These are phyloP conservation scores for Cryptus armator DNA, from an alignment of 2,888 invertebrate species.

Conservation along the genomic window DNA sequence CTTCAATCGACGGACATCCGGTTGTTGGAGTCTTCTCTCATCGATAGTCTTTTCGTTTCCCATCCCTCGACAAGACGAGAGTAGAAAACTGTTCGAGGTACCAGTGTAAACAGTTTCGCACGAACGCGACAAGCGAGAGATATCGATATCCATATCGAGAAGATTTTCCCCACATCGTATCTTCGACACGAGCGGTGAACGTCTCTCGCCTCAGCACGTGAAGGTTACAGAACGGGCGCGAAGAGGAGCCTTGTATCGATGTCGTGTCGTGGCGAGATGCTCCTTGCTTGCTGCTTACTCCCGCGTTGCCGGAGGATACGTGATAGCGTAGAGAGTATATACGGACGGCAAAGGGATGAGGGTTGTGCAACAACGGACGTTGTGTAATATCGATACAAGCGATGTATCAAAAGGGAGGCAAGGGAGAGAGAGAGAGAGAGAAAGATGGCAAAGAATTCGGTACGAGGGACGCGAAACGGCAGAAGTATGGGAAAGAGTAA, in stretches of 20 bases:
- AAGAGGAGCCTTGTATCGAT: slow-evolving; percentile 56
- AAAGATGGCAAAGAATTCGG: slow-evolving; percentile 25
- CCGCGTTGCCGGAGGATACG: slow-evolving; percentile 4
- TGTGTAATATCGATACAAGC: slow-evolving; percentile 69
- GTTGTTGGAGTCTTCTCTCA: slow-evolving; percentile 8
- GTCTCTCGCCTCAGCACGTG: slow-evolving; percentile 50
- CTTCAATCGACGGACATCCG: not conserved
- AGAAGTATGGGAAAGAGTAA: slow-evolving; percentile 14
- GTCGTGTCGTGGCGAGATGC: slow-evolving; percentile 32
- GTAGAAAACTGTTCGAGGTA: slow-evolving; percentile 32
- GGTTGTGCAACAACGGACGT: slow-evolving; percentile 66
- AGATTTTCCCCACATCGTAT: slow-evolving; percentile 67
- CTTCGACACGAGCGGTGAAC: slow-evolving; percentile 57
- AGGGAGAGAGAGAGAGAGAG: slow-evolving; percentile 14
- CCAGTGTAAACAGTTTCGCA: slow-evolving; percentile 69
- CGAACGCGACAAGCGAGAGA: slow-evolving; percentile 68
- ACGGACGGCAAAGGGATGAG: slow-evolving; percentile 43
- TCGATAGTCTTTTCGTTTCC: slow-evolving; percentile 19
- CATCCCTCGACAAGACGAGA: slow-evolving; percentile 10
- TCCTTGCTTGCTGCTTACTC: not conserved
- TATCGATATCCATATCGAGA: slow-evolving; percentile 74
- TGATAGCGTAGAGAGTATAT: slow-evolving; percentile 21
- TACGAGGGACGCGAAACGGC: slow-evolving; percentile 13
- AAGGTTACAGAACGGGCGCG: slow-evolving; percentile 12
- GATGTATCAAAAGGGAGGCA: slow-evolving; percentile 56